Evolutionary conservation across 2,888 invertebrate genomes (phyloP).

Genomic region (Dugesia japonica): DNA sequence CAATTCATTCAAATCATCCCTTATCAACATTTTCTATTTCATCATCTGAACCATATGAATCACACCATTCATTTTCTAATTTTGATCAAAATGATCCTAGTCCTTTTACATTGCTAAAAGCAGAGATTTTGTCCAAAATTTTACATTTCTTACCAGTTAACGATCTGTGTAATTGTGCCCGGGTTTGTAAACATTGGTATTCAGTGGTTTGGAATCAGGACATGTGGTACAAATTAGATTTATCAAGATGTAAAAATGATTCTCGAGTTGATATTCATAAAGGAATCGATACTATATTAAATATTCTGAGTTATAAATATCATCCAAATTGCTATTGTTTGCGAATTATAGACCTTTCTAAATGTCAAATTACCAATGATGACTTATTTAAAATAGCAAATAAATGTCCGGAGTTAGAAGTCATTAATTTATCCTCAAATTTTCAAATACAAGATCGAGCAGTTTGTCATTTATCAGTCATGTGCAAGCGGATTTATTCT

Average conservation of each 20-base stretch:
- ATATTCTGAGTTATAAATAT: neutral
- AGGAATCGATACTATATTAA: neutral
- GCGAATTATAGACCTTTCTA: neutral
- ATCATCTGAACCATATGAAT: neutral
- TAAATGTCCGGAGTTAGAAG: neutral
- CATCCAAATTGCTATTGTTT: neutral
- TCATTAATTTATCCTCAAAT: neutral
- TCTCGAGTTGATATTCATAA: neutral
- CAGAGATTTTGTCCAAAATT: neutral
- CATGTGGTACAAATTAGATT: neutral
- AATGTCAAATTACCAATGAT: neutral
- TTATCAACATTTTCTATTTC: neutral
- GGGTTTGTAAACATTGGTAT: constrained; percentile 8
- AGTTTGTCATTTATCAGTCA: neutral
- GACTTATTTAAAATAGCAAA: neutral
- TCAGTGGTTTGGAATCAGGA: neutral
- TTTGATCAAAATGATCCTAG: neutral
- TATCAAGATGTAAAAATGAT: neutral
- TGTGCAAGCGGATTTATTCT: neutral
- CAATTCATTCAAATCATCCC: neutral
- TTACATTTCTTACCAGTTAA: neutral
- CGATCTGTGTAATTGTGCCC: neutral
- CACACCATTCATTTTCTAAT: neutral
- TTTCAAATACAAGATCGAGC: neutral
- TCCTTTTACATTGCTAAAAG: neutral